Base-by-base conservation (phyloP, 2,888 invertebrate genomes). In the Phragmatobia fuliginosa region DNA sequence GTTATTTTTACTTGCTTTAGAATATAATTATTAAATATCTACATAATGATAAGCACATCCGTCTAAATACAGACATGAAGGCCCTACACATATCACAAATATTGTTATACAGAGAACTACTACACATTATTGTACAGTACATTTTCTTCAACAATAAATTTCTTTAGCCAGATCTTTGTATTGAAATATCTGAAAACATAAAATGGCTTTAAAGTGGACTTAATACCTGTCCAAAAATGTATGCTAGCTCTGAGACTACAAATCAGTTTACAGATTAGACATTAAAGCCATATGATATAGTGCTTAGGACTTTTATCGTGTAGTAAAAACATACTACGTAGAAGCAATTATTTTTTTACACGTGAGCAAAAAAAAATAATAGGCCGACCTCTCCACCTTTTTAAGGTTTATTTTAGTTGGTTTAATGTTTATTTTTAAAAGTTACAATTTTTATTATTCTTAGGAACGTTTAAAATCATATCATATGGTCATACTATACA, bases 1-100 rank as follows among this genome's bases (percentile, higher is more conserved):
- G 21, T 28, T 41, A 28, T 25, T 38, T 28, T 38, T 25, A 28
- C 8, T 38, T 21, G 5, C 6, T 61, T 61, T 25, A 18, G 38
- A 25, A 38, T 38, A 38, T 28, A 38, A 33, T 32, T 28, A 25
- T 45, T 25, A 36, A 52, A 52, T 64, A 64, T 49, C 6, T 62
- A 63, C 11, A 36, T 16, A 72, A 66, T 58, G 68, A 79, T 80
- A 81, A 73, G 71, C 72, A 52, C 62, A 70, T 77, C 67, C 73
- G 68, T 41, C 64, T 77, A 69, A 75, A 70, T 72, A 81, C 59
- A 36, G 25, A 49, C n/a, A 58, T 36, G 21, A 65, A 64, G 45
- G 18, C 16, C 41, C 31, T 59, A 16, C 21, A 56, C 5, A 56
- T 16, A 28, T 28, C 56, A 56, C 28, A 56, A 56, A 28, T 56